Conservation (phyloP, 35 echinoderm and acorn worm genomes). For the Apostichopus japonicus region DNA sequence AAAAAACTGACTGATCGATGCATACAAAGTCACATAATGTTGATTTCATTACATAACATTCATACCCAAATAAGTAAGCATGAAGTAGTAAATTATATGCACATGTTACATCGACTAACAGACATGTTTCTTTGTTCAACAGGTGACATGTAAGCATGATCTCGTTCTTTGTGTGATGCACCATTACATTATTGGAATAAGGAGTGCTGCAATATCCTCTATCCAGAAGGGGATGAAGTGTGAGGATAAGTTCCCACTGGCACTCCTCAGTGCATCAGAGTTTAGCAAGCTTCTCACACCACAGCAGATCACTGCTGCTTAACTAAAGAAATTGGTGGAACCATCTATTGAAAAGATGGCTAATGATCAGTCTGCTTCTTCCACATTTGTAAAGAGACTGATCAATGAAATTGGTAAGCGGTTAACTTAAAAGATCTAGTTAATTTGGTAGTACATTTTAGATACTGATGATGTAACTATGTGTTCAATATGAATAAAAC, state of each 20-base stretch:
- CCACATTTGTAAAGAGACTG: background rate
- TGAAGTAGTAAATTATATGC: too few species aligned
- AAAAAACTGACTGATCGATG: too few species aligned
- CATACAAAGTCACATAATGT: too few species aligned
- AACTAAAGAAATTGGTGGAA: background rate
- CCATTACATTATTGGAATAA: background rate
- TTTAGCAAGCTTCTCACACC: background rate
- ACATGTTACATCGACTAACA: too few species aligned
- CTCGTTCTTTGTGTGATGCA: background rate
- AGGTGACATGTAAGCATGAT: constrained; percentile 8
- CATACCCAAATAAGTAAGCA: too few species aligned
- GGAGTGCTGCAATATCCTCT: background rate
- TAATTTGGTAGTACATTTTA: too few species aligned
- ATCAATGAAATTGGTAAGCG: background rate
- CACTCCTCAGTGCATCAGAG: background rate
- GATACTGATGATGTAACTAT: too few species aligned
- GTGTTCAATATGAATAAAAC: too few species aligned
- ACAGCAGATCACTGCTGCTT: background rate
- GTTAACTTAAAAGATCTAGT: too few species aligned
- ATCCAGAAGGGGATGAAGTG: constrained; percentile 4
- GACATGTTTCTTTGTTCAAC: background rate
- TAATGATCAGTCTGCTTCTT: background rate
- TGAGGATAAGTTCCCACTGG: background rate
- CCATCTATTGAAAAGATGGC: background rate
- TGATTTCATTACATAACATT: too few species aligned